Percentiles rank a stretch among this genome's conserved stretches.
Evolutionary conservation across 2,113 vertebrate species (phyloP).

Genomic region (Pelecanus crispus): DNA sequence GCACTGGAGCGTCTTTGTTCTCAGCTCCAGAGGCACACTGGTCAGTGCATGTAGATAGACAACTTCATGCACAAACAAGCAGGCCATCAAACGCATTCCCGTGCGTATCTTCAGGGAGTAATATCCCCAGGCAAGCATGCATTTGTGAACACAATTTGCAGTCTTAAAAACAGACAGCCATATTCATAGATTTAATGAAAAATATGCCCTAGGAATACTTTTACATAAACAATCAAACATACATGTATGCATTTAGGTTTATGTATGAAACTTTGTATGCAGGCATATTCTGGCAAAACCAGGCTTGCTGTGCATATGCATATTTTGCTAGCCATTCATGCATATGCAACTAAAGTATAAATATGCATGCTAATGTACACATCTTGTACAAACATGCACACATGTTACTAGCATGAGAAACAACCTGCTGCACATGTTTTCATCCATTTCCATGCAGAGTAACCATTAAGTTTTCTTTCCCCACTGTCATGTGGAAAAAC

Average conservation of each 20-base stretch:
- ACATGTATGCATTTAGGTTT: rapidly evolving
- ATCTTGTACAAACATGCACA: not conserved
- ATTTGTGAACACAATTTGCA: not conserved
- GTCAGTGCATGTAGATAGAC: not conserved
- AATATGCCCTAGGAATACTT: not conserved
- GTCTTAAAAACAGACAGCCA: not conserved
- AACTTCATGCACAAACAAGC: rapidly evolving
- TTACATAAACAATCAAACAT: not conserved
- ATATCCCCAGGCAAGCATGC: not conserved
- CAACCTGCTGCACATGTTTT: not conserved
- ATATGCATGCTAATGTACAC: not conserved
- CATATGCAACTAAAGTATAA: not conserved
- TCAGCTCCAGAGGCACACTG: not conserved
- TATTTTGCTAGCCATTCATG: not conserved
- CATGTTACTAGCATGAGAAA: not conserved
- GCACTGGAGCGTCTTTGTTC: not conserved
- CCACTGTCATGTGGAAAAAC: not conserved
- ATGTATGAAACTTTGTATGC: not conserved
- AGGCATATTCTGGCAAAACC: not conserved
- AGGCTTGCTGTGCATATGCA: not conserved
- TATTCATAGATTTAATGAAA: not conserved
- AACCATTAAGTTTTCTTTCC: not conserved
- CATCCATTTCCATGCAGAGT: not conserved
- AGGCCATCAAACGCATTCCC: not conserved
- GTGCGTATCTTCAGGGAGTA: not conserved